These are phyloP conservation scores for Gasterosteus aculeatus DNA, from an alignment of 2,113 vertebrate genomes.

Conservation along the genomic window DNA sequence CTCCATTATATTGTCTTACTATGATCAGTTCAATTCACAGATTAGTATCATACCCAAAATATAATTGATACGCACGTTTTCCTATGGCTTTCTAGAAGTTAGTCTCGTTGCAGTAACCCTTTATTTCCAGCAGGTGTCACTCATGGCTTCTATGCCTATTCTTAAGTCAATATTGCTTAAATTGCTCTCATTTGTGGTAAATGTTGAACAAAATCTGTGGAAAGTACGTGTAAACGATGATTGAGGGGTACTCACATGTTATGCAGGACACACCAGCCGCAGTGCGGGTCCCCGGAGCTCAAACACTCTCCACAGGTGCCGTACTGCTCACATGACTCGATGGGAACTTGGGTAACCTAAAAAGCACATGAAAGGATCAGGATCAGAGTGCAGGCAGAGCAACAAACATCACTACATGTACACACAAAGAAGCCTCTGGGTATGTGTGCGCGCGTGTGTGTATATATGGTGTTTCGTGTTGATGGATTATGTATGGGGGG, in stretches of 20 bases:
- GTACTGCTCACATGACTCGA: slow-evolving; percentile 96
- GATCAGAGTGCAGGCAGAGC: neutral
- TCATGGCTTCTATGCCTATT: slow-evolving; percentile 52
- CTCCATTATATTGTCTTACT: slow-evolving; percentile 10
- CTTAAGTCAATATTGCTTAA: slow-evolving; percentile 4
- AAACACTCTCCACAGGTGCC: slow-evolving; percentile 94
- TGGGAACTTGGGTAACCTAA: slow-evolving; percentile 93
- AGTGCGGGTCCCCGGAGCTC: slow-evolving; percentile 97
- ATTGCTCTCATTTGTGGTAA: neutral
- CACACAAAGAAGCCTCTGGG: neutral
- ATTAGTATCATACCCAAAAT: neutral
- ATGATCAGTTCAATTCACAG: neutral
- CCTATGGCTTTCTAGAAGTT: neutral
- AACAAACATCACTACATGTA: slow-evolving; percentile 1
- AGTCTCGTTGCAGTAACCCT: slow-evolving; percentile 32
- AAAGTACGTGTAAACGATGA: slow-evolving; percentile 1
- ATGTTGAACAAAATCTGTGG: neutral
- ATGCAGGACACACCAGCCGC: slow-evolving; percentile 97
- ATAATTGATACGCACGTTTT: neutral
- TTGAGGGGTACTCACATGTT: slow-evolving; percentile 89
- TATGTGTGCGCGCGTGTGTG: slow-evolving; percentile 1
- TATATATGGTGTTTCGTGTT: neutral
- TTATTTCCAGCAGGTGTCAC: slow-evolving; percentile 72
- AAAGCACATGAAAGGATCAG: slow-evolving; percentile 17
- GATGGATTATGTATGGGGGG: neutral